Evolutionary conservation across 1,140 invertebrate genomes (phyloP), one percentile per base, ranked within the genome.

Genomic region (Meloidogyne floridensis): DNA sequence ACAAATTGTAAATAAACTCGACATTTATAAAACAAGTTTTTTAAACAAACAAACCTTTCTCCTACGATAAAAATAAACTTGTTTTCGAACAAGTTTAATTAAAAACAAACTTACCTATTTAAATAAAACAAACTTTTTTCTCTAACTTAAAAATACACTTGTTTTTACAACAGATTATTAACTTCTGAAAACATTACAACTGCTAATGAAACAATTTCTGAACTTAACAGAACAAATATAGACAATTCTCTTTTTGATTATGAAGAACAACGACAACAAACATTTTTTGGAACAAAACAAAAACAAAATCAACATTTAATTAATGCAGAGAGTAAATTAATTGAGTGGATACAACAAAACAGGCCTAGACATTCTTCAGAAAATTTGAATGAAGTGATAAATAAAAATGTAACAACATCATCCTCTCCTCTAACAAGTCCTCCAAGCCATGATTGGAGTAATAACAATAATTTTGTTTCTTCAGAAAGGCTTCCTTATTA

Each of bases 341-440:
- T 89, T 72, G 87, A 90, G 74, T 89, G 87, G 87, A 89, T 89
- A 53, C 83, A 88, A 75, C 87, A 90, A 72, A 89, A 89, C 51
- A 81, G 87, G 56, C 87, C 87, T 7, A 56, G 77, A 51, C 71
- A 82, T 59, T 32, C 78, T n/a, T 72, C 83, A 9, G 51, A 89
- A 85, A 77, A 82, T 75, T 15, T 75, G 43, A 42, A 75, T 72
- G 32, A 75, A 81, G 72, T 51, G 6, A 80, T 32, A n/a, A 54
- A 8, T n/a, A 59, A 59, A 59, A 65, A 65, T 65, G n/a, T 18
- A n/a, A n/a, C 59, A 5, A n/a, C 15, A 65, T 32, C 32, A 32
- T 1, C n/a, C 6, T n/a, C 15, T 6, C 59, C 59, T n/a, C 6
- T n/a, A 8, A 6, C 7, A 6, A 47, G 47, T 8, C 47, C 47